Evolutionary conservation across 2,113 vertebrate species (phyloP).

Genomic region (Sphyrna mokarran): DNA sequence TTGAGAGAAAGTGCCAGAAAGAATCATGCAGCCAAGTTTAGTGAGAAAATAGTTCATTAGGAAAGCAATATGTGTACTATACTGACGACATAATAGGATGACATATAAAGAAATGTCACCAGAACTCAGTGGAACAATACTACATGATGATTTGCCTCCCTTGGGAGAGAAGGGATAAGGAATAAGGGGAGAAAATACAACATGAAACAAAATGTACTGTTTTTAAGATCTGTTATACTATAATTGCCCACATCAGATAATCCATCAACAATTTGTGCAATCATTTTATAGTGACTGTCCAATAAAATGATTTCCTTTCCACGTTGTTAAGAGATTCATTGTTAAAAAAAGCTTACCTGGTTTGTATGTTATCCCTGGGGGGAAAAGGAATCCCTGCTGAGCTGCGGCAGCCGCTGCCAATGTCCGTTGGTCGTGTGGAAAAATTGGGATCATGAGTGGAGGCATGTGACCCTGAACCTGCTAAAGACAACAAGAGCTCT

Average conservation of each 20-base stretch:
- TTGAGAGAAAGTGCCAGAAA: neutral
- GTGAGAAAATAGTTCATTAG: neutral
- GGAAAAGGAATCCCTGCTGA: constrained; percentile 98
- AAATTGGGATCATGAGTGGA: constrained; percentile 99
- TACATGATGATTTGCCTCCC: neutral
- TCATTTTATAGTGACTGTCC: neutral
- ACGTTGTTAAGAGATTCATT: too few species aligned
- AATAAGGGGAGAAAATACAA: neutral
- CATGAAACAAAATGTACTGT: neutral
- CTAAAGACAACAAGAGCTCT: constrained; percentile 74
- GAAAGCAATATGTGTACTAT: neutral
- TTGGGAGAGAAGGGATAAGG: neutral
- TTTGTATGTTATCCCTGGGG: constrained; percentile 97
- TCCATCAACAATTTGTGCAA: neutral
- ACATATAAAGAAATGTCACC: neutral
- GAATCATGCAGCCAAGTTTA: neutral
- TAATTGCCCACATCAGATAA: too few species aligned
- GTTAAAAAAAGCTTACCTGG: constrained; percentile 74
- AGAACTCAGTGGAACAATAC: neutral
- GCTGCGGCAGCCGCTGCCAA: constrained; percentile 95
- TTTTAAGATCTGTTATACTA: neutral
- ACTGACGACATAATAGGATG: neutral
- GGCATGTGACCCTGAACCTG: constrained; percentile 99
- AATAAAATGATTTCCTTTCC: neutral
- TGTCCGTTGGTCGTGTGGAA: constrained; percentile 99